phyloP scores from a whole-genome alignment of 2,888 invertebrate genomes.

The Tetropium fuscum region DNA sequence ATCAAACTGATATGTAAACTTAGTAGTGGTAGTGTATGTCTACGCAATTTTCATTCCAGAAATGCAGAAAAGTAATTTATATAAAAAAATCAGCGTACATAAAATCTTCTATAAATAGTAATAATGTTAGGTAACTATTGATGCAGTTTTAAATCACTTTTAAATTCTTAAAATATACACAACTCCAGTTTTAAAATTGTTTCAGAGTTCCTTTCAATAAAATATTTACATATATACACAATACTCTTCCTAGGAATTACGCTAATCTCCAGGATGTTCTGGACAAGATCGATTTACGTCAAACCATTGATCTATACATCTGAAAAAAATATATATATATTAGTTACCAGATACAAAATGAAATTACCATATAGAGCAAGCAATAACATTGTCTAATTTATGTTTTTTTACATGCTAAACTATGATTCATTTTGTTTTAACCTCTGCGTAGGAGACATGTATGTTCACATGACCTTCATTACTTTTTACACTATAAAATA shows the following conservation, averaged over 20 bases:
- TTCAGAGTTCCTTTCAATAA: constrained; percentile 51
- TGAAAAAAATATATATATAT: constrained; percentile 73
- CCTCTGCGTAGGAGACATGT: no score
- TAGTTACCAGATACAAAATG: no score
- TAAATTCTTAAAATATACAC: constrained; percentile 34
- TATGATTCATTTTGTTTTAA: no score
- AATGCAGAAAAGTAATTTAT: constrained; percentile 16
- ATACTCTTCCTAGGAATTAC: constrained; percentile 34
- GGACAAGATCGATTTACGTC: constrained; percentile 99
- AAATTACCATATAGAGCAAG: no score
- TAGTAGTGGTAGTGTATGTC: constrained; percentile 31
- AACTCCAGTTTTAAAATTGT: constrained; percentile 49
- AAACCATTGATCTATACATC: constrained; percentile 99
- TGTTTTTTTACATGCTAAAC: no score
- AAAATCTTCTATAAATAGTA: constrained; percentile 31
- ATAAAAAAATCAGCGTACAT: constrained; percentile 23
- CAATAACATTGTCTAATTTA: no score
- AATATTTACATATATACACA: constrained; percentile 58
- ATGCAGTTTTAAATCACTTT: constrained; percentile 28
- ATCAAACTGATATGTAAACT: constrained; percentile 42
- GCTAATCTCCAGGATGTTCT: constrained; percentile 96
- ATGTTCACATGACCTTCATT: no score
- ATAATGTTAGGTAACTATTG: constrained; percentile 42
- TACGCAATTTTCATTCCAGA: not conserved
- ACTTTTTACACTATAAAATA: no score